phyloP scores from a whole-genome alignment of 2,888 invertebrate species.

The Cataglyphis albicans region DNA sequence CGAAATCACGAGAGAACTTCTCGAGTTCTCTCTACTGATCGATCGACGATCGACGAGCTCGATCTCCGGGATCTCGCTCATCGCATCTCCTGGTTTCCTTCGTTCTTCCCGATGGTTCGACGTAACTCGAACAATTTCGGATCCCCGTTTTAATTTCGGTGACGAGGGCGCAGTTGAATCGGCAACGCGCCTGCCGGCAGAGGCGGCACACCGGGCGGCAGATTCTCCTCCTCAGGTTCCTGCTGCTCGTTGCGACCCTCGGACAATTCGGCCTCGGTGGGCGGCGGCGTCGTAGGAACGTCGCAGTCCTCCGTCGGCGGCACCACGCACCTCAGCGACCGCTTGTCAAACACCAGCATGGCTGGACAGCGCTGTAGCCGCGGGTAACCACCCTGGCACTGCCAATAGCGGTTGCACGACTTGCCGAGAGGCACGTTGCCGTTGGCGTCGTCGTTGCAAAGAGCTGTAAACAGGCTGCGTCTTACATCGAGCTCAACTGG shows the following conservation, averaged over 20 bases:
- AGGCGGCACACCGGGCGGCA: conserved; percentile 84
- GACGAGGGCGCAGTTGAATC: conserved; percentile 78
- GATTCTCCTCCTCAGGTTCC: conserved; percentile 84
- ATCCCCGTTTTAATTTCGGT: conserved; percentile 78
- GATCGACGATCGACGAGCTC: conserved; percentile 26
- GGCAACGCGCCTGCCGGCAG: conserved; percentile 85
- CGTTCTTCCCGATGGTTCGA: conserved; percentile 8
- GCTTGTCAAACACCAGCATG: conserved; percentile 95
- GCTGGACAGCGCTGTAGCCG: conserved; percentile 96
- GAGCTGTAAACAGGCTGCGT: conserved; percentile 88
- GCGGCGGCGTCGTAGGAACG: conserved; percentile 91
- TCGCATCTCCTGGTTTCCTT: conserved; percentile 23
- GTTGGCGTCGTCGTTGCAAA: conserved; percentile 96
- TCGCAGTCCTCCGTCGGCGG: conserved; percentile 97
- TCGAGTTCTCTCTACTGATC: background rate
- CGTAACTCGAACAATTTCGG: background rate
- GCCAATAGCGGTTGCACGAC: conserved; percentile 97
- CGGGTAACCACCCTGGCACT: conserved; percentile 97
- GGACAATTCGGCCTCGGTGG: conserved; percentile 81
- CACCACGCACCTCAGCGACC: conserved; percentile 94
- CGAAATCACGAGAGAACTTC: conserved; percentile 14
- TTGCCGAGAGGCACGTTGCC: conserved; percentile 96
- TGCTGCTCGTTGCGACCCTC: conserved; percentile 84
- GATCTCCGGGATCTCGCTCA: conserved; percentile 16
- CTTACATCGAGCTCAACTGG: background rate